Percentiles rank a stretch among this genome's conserved stretches.
These are phyloP conservation scores for Drosophila cyrtoloma DNA, from an alignment of 2,888 invertebrate genomes.

Conservation along the genomic window DNA sequence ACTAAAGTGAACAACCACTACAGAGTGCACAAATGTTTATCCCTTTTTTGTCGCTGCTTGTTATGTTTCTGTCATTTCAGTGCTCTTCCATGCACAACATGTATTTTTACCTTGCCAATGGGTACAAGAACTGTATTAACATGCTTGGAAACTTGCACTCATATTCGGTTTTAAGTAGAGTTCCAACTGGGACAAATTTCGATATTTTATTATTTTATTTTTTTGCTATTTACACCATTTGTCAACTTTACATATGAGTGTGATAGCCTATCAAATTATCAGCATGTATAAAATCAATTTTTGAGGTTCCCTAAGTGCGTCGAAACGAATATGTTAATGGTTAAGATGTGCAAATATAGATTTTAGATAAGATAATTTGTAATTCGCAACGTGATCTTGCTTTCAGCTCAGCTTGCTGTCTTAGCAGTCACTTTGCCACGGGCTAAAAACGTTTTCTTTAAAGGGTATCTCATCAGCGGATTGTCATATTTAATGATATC, in stretches of 20 bases:
- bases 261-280: background rate
- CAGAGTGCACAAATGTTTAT: conserved; percentile 38
- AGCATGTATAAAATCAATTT: background rate
- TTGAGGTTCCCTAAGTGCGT: too few relatives aligned
- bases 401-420: background rate
- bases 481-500: conserved; percentile 8
- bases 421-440: background rate
- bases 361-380: background rate
- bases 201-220: background rate
- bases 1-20: conserved; percentile 17
- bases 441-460: conserved; percentile 18
- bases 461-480: conserved; percentile 52
- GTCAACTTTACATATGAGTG: background rate
- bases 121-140: conserved; percentile 8
- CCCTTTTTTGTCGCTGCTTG: conserved; percentile 8
- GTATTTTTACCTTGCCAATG: background rate
- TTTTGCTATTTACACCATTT: background rate
- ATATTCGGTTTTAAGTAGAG: background rate
- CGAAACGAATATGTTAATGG: background rate
- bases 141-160: conserved; percentile 4
- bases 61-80: conserved; percentile 46
- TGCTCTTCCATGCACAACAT: conserved; percentile 36
- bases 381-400: conserved; percentile 11
- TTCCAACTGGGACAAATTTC: background rate
- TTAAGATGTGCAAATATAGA: background rate